phyloP scores from a whole-genome alignment of 2,113 vertebrate genomes.

The Aythya baeri region DNA sequence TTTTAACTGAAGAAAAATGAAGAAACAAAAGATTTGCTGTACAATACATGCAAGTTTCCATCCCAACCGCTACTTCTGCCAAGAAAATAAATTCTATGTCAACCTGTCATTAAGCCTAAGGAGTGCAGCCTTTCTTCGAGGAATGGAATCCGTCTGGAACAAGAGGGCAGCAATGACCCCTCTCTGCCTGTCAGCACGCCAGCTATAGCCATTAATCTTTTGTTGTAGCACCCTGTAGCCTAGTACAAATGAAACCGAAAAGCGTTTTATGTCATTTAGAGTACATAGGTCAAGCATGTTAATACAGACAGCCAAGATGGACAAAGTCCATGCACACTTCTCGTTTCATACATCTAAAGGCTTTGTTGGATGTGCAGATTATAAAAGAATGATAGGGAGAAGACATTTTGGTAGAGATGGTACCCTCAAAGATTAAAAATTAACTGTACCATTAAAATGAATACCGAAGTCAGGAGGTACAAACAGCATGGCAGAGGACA shows the following conservation, averaged over 20 bases:
- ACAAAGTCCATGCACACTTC: neutral
- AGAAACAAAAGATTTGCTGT: conserved; percentile 6
- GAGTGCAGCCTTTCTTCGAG: conserved; percentile 10
- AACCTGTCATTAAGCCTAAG: neutral
- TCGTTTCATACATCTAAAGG: neutral
- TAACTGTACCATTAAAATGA: neutral
- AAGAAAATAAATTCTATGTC: conserved; percentile 42
- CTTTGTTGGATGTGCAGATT: neutral
- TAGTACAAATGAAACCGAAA: neutral
- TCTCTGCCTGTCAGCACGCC: neutral
- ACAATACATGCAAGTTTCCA: conserved; percentile 1
- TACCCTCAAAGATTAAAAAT: neutral
- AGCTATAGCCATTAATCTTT: conserved; percentile 25
- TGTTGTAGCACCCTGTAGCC: neutral
- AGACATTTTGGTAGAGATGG: neutral
- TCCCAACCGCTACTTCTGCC: neutral
- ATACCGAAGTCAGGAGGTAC: accelerated
- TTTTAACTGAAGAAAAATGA: neutral
- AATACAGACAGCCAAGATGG: neutral
- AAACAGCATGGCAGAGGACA: neutral
- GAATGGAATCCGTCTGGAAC: neutral
- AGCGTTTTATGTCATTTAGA: neutral
- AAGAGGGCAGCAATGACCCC: conserved; percentile 14
- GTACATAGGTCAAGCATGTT: neutral
- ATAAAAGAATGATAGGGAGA: neutral